Base-by-base conservation (phyloP, 2,888 invertebrate genomes). In the Patella depressa region DNA sequence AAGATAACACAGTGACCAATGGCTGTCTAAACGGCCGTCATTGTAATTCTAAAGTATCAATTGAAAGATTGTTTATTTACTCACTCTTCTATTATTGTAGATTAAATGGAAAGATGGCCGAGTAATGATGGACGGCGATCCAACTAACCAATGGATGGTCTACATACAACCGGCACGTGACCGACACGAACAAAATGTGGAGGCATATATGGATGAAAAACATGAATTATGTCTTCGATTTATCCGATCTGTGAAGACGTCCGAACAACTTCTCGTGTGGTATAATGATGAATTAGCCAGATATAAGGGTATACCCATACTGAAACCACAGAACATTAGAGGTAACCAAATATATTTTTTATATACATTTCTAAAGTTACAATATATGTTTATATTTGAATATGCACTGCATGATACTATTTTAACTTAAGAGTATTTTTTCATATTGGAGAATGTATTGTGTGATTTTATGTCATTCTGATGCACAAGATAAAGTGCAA, bases 281-380 rank as follows among this genome's bases (percentile, higher is more conserved):
- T 96, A 96, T 91, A 95, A 95, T 11, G 95, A 95, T 84, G 94
- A 94, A 81, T 93, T 96, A 79, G 93, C 95, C 17, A 94, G 95
- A 1, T 93, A 94, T 75, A 92, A 96, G 87, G 94, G 94, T 78
- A 95, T 98, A 91, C 97, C 96, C 0, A 95, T 96, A 90, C 92
- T 96, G 15, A 94, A 95, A 19, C 96, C 96, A 0, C 92, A 93
- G 5, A 96, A 97, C 89, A 96, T 97, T 81, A 94, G 94, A 94
- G 96, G 96, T 96, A 91, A 78, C 45, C 0, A 45, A 45, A 45
- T 45, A 45, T 45, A 5, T 45, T 45, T 45, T 45, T 45, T 45
- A 45, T 45, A 9, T 9, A 7, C 45, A 45, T 45, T 45, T 45
- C 45, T 45, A 45, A 45, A 45, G 7, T 45, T 45, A 45, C 45